Conservation (phyloP, 1,140 invertebrate genomes). For the Sitophilus oryzae region DNA sequence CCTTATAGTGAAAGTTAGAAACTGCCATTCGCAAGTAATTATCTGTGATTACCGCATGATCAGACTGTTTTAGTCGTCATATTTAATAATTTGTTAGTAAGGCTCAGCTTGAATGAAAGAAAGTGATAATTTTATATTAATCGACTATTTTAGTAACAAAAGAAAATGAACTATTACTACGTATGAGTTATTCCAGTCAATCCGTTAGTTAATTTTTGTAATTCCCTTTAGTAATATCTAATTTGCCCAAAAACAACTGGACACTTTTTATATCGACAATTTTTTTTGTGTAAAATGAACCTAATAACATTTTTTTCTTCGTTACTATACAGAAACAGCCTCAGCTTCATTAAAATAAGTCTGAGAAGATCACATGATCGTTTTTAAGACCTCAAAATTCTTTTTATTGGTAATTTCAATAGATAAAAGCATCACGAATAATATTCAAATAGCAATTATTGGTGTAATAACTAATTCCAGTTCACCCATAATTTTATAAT, state of each 20-base stretch:
- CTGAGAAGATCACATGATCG: too few relatives aligned
- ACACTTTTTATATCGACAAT: too few relatives aligned
- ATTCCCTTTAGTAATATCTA: slow-evolving; percentile 9
- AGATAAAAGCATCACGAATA: too few relatives aligned
- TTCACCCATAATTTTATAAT: too few relatives aligned
- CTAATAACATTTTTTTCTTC: too few relatives aligned
- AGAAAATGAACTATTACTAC: slow-evolving; percentile 38
- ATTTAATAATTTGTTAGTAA: slow-evolving; percentile 36
- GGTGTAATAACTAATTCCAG: too few relatives aligned
- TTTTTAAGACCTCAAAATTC: too few relatives aligned
- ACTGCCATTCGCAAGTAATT: slow-evolving; percentile 44
- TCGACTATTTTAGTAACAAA: slow-evolving; percentile 41
- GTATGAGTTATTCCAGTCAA: slow-evolving; percentile 42
- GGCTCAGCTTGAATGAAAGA: slow-evolving; percentile 42
- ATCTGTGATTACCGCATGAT: slow-evolving; percentile 46
- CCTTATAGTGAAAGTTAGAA: slow-evolving; percentile 45
- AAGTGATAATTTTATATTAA: slow-evolving; percentile 46
- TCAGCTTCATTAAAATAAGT: too few relatives aligned
- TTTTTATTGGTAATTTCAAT: too few relatives aligned
- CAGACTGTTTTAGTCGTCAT: slow-evolving; percentile 43
- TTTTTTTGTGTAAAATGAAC: too few relatives aligned
- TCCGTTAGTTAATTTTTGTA: slow-evolving; percentile 28
- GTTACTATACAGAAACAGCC: too few relatives aligned
- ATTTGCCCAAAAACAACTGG: slow-evolving; percentile 2
- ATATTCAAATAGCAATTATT: too few relatives aligned